Base-by-base conservation (phyloP, 2,797 vertebrate genomes). In the Ceryle rudis region DNA sequence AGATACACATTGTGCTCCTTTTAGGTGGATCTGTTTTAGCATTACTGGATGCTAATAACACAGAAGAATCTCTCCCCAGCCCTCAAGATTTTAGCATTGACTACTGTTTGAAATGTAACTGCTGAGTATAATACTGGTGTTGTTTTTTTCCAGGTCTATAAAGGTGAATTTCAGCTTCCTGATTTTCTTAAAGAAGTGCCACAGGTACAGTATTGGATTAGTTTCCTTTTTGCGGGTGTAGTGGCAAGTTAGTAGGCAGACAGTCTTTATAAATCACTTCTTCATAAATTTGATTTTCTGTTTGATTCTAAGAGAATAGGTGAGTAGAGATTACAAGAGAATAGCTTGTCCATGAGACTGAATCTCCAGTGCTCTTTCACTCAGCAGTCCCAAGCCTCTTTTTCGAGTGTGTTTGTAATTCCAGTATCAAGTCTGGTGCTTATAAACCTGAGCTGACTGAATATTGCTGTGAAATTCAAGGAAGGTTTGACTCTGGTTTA, bases 121-220 rank as follows among this genome's bases (percentile, higher is more conserved):
- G 81, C 73, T 70, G 69, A 92, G 37, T 71, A 74, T 6, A 5
- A 5, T 9, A 25, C 89, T 98, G 79, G 96, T 79, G 39, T 77
- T 94, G 97, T 77, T 31, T 77, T 60, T 61, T 79, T 60, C 94
- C 97, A 99, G 99, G 99, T 99, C 93, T 99, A 98, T 98, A 99
- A 99, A 98, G 99, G 99, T 97, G 99, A 99, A 99, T 99, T 99
- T 98, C 99, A 99, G 96, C 99, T 99, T 78, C 99, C 99, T 92
- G 99, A 99, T 96, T 99, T 99, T 97, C 98, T 98, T 51, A 98
- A 98, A 97, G 98, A 98, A 83, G 98, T 99, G 95, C 98, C 98
- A 97, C 99, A 99, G 99, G 99, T 99, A 99, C 96, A 95, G 97
- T 98, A 97, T 85, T 82, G 73, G 20, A 35, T 61, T 67, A 1